Evolutionary conservation across 2,113 vertebrate genomes (phyloP), one percentile per base, ranked within the genome.

Genomic region (Forbesichthys papilliferus): DNA sequence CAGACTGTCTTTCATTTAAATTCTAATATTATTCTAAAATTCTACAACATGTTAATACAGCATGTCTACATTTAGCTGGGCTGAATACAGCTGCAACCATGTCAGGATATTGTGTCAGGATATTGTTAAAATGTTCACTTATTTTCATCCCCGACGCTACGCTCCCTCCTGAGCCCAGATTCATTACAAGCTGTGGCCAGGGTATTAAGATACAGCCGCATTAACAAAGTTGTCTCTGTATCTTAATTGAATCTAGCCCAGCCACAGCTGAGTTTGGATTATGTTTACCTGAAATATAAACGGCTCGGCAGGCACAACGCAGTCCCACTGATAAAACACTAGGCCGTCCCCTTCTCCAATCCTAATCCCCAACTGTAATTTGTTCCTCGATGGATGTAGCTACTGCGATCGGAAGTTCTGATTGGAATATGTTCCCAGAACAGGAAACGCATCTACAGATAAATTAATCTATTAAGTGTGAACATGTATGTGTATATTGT

Each of bases 211-310:
- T 92, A 92, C 69, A 73, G 87, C 85, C 62, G 89, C 86, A 93
- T 93, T 93, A 93, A 93, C 90, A 93, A 91, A 93, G 91, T 92
- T 92, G 90, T 91, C 87, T 86, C 87, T 83, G 89, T 93, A 93
- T 93, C 92, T 93, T 93, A 93, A 93, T 93, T 93, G 92, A 93
- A 93, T 93, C 92, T 93, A 89, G 84, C 86, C 90, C 88, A 79
- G 80, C 89, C 85, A 87, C 86, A 87, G 85, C 90, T 52, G 86
- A 91, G 90, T 92, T 90, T 92, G 91, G 92, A 90, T 93, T 93
- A 92, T 92, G 91, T 93, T 93, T 92, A 93, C 92, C 91, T 93
- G 92, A 92, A 93, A 93, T 92, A 92, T 93, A 92, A 92, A 89
- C 87, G 73, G 88, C 88, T 89, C 86, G 49, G 81, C 82, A 87